phyloP scores from a whole-genome alignment of 2,888 invertebrate genomes.

The Sinohyriopsis cumingii region DNA sequence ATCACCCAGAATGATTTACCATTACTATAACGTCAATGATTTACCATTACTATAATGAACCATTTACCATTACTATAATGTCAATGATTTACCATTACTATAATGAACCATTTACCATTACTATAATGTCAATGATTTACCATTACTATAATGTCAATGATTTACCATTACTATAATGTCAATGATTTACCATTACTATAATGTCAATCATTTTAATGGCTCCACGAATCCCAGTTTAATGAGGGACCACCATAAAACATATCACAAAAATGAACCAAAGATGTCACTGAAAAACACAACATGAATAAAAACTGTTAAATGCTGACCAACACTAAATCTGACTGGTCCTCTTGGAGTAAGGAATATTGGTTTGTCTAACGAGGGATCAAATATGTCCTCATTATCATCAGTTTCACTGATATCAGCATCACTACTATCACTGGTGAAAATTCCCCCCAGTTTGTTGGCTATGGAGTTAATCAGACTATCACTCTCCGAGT shows the following conservation, averaged over 20 bases:
- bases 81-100: too few relatives aligned
- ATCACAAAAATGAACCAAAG: conserved; percentile 5
- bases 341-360: conserved; percentile 68
- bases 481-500: conserved; percentile 67
- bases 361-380: conserved; percentile 67
- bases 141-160: too few relatives aligned
- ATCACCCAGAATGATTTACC: too few relatives aligned
- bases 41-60: too few relatives aligned
- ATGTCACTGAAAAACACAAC: conserved; percentile 12
- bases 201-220: too few relatives aligned
- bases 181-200: too few relatives aligned
- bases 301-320: conserved; percentile 4
- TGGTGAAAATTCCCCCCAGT: conserved; percentile 79
- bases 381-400: conserved; percentile 60
- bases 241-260: neutral
- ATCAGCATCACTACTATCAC: conserved; percentile 75
- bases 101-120: too few relatives aligned
- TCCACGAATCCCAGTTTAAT: neutral
- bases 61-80: too few relatives aligned
- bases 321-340: conserved; percentile 60
- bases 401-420: conserved; percentile 63
- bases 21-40: too few relatives aligned
- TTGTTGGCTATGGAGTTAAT: conserved; percentile 66
- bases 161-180: too few relatives aligned
- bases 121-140: too few relatives aligned